Evolutionary conservation across 1,140 invertebrate species (phyloP), one percentile per base, ranked within the genome.

Genomic region (Calephelis nemesis): DNA sequence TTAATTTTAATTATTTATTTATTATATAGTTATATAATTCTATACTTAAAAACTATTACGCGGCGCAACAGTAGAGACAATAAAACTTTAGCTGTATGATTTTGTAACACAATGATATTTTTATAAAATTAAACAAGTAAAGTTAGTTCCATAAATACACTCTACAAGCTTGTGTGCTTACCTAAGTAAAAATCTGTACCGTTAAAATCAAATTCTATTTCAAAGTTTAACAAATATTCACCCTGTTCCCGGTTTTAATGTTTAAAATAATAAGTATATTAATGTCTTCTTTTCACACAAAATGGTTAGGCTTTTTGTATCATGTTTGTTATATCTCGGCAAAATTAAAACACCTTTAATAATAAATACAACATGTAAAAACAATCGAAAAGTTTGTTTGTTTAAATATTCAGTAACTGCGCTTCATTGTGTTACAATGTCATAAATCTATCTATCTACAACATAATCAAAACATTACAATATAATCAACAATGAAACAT

Each of bases 1-100:
- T 88, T 90, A 89, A 84, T 88, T 82, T 83, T 84, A 86, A 87
- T 30, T 88, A 86, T 84, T 88, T 87, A 84, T 84, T 85, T 81
- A 30, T 30, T 30, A 84, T 84, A 87, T 73, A 65, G 73, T 58
- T 65, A 54, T 66, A 40, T 65, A 81, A 79, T 78, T 70, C 78
- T 85, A 85, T 66, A 71, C 79, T 83, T 84, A 85, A 48, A 5
- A 73, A 45, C 78, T 83, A 82, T 66, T 71, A 73, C 70, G 82
- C 82, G 83, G 83, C 83, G 84, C 74, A 74, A 79, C 86, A 83
- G 75, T 75, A 79, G 76, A 77, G 80, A 86, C 81, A 83, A 79
- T 48, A 70, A 72, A 54, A 66, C 11, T 66, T 42, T 40, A n/a
- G 65, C n/a, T 45, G 13, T 42, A 52, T 52, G 50, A 66, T 67